These are phyloP conservation scores for Sphaerophoria taeniata DNA, from an alignment of 2,888 invertebrate species.

Conservation along the genomic window DNA sequence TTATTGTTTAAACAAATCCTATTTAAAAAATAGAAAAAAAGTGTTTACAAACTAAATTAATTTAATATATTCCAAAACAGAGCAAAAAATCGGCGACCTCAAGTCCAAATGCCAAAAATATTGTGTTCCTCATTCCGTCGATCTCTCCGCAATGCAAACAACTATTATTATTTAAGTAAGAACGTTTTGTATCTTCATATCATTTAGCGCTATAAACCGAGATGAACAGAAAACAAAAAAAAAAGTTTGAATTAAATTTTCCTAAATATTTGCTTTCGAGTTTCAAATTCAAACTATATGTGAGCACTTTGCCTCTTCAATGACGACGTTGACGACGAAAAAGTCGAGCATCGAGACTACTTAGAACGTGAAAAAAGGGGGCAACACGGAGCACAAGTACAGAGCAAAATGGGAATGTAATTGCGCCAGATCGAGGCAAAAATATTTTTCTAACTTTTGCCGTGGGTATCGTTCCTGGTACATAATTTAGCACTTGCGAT, in stretches of 20 bases:
- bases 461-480: slow-evolving; percentile 52
- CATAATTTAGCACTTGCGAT: slow-evolving; percentile 74
- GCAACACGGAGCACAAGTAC: background rate
- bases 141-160: slow-evolving; percentile 15
- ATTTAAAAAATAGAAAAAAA: background rate
- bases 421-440: slow-evolving; percentile 54
- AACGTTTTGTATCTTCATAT: slow-evolving; percentile 40
- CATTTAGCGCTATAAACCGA: slow-evolving; percentile 30
- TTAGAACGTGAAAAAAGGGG: no score
- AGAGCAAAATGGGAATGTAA: slow-evolving; percentile 16
- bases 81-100: background rate
- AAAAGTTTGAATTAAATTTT: slow-evolving; percentile 34
- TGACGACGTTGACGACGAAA: background rate
- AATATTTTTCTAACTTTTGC: slow-evolving; percentile 66
- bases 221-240: background rate
- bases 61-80: slow-evolving; percentile 21
- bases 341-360: no score
- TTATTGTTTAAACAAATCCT: slow-evolving; percentile 12
- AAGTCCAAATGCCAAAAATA: slow-evolving; percentile 15
- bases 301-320: background rate
- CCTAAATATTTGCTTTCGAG: slow-evolving; percentile 27
- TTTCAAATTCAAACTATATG: slow-evolving; percentile 26
- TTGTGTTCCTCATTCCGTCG: slow-evolving; percentile 12
- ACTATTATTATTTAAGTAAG: slow-evolving; percentile 30
- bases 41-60: slow-evolving; percentile 1